Conservation (phyloP, 2,113 vertebrate species). For the Tricholaema leucomelas region DNA sequence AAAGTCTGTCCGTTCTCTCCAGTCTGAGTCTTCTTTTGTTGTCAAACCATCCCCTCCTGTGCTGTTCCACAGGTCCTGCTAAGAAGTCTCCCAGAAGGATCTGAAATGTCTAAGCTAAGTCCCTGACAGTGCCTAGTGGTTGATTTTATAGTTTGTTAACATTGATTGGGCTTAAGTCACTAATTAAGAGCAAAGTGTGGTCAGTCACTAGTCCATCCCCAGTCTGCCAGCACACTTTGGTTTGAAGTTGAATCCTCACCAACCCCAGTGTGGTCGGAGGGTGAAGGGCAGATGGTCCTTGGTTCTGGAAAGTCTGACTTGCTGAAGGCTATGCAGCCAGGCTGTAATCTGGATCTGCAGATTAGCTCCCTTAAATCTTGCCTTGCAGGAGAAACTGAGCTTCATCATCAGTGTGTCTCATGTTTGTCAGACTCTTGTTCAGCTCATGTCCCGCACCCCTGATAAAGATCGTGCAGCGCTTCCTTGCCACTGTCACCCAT, state of each 20-base stretch:
- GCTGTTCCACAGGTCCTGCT: too few species aligned
- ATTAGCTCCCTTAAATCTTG: not conserved
- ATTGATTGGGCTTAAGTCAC: not conserved
- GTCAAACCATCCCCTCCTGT: too few species aligned
- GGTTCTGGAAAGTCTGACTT: not conserved
- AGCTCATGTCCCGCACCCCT: rapidly evolving
- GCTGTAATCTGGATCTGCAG: not conserved
- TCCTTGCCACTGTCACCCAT: not conserved
- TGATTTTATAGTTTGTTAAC: not conserved
- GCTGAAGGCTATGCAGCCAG: not conserved
- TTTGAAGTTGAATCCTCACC: not conserved
- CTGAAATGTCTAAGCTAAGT: not conserved
- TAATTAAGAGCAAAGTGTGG: not conserved
- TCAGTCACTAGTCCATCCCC: not conserved
- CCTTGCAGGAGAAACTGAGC: not conserved
- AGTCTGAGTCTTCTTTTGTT: too few species aligned
- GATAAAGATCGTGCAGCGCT: not conserved
- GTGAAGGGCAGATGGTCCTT: not conserved
- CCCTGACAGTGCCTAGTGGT: not conserved
- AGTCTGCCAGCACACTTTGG: not conserved
- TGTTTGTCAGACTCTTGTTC: not conserved
- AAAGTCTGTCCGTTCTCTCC: too few species aligned
- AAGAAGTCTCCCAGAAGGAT: not conserved
- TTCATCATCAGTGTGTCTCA: not conserved
- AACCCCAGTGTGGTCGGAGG: not conserved